Conservation (phyloP, 2,113 vertebrate genomes). For the Dendropsophus ebraccatus region DNA sequence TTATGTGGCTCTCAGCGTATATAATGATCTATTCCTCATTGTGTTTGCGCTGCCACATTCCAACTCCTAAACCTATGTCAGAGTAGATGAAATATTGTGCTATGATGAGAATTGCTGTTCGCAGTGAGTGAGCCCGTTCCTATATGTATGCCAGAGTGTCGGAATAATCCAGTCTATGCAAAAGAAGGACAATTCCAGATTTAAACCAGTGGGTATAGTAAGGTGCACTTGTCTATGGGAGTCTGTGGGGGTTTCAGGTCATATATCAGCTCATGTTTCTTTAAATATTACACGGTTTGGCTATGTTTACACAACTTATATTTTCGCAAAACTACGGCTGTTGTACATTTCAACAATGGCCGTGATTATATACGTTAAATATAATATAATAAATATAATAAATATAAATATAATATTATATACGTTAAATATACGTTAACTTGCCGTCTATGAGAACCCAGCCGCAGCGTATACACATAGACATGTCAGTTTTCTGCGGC, state of each 20-base stretch:
- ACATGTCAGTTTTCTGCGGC: too few relatives aligned
- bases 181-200: neutral
- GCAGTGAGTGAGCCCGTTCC: neutral
- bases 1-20: neutral
- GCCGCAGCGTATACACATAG: too few relatives aligned
- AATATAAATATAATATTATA: too few relatives aligned
- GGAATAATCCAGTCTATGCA: neutral
- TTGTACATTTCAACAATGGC: too few relatives aligned
- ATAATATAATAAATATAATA: too few relatives aligned
- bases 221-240: too few relatives aligned
- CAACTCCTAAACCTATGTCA: neutral
- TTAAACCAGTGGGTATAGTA: neutral
- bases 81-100: neutral
- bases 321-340: too few relatives aligned
- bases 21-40: neutral
- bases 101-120: neutral
- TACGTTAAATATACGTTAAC: too few relatives aligned
- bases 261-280: neutral
- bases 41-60: neutral
- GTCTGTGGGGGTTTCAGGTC: too few relatives aligned
- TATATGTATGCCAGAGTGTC: neutral
- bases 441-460: too few relatives aligned
- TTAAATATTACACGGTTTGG: neutral
- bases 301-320: too few relatives aligned
- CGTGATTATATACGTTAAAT: too few relatives aligned